Base-by-base conservation (phyloP, 1,140 invertebrate species). In the Plutomurus gul region DNA sequence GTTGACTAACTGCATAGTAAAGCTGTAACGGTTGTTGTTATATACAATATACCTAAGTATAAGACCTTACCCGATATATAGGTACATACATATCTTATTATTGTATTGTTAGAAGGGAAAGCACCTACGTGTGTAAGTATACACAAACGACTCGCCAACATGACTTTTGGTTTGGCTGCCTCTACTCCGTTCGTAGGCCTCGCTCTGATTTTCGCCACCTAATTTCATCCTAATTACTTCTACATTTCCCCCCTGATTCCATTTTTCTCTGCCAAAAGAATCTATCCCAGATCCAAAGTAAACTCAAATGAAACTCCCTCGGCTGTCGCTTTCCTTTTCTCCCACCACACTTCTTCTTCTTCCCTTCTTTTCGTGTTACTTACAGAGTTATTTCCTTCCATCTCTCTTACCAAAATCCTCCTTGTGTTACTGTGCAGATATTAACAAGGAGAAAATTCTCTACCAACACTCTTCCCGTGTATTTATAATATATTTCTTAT, bases 141-240 rank as follows among this genome's bases (percentile, higher is more conserved):
- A n/a, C n/a, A n/a, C n/a, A n/a, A n/a, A n/a, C n/a, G n/a, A n/a
- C n/a, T n/a, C n/a, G n/a, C n/a, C n/a, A n/a, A n/a, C n/a, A n/a
- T n/a, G n/a, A n/a, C 36, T 22, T 39, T 40, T 16, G 22, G 70
- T 72, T 27, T 40, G 13, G 39, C 33, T 72, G 39, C 22, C 36
- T 72, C 33, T 16, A 6, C 25, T 56, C 25, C 16, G 25, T 3
- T 60, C 27, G 10, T 30, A 11, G 51, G 25, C 56, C 36, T 27
- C 25, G 56, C 56, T 65, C 75, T 60, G 75, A 76, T 77, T 77
- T 77, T 77, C 75, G 56, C 75, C 75, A 77, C 75, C 75, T 77
- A 77, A 77, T 77, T 77, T 77, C 75, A 39, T 77, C 75, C 75
- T 77, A 77, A 77, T 77, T 77, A 77, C 75, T 65, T 71, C 75